These are phyloP conservation scores for Prochilodus magdalenae DNA, from an alignment of 2,113 vertebrate species.

Conservation along the genomic window DNA sequence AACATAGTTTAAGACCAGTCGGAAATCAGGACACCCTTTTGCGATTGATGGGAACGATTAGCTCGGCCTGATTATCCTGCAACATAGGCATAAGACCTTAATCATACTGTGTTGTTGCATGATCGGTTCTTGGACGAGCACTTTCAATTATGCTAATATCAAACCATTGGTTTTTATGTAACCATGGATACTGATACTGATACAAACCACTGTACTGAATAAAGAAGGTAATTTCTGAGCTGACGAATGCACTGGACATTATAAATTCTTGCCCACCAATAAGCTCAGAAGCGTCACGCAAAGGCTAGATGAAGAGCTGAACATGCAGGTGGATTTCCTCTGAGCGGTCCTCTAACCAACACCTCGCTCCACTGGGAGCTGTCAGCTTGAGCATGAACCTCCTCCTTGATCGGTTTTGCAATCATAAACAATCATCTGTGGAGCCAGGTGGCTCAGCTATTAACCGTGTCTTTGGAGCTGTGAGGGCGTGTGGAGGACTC, in stretches of 20 bases:
- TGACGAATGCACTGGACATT: background rate
- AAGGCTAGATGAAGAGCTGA: constrained; percentile 35
- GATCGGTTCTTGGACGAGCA: no score
- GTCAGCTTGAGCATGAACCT: constrained; percentile 37
- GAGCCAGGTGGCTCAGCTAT: constrained; percentile 59
- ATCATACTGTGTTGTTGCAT: no score
- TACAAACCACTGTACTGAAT: background rate
- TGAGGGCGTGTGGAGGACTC: constrained; percentile 54
- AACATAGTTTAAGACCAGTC: no score
- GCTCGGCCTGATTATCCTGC: no score
- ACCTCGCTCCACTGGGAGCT: constrained; percentile 28
- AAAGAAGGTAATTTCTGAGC: background rate
- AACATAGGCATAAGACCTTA: no score
- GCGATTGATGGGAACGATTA: no score
- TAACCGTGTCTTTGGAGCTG: constrained; percentile 46
- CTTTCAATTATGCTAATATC: no score
- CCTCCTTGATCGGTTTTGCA: constrained; percentile 43
- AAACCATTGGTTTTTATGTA: no score
- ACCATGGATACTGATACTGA: no score
- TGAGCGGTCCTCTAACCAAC: background rate
- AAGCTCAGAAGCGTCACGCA: constrained; percentile 42
- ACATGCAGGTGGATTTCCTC: constrained; percentile 42
- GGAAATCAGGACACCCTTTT: no score
- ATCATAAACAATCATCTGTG: constrained; percentile 58
- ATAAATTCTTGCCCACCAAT: constrained; percentile 37